Evolutionary conservation across 1,140 invertebrate species (phyloP), one percentile per base, ranked within the genome.

Genomic region (Laodelphax striatellus): DNA sequence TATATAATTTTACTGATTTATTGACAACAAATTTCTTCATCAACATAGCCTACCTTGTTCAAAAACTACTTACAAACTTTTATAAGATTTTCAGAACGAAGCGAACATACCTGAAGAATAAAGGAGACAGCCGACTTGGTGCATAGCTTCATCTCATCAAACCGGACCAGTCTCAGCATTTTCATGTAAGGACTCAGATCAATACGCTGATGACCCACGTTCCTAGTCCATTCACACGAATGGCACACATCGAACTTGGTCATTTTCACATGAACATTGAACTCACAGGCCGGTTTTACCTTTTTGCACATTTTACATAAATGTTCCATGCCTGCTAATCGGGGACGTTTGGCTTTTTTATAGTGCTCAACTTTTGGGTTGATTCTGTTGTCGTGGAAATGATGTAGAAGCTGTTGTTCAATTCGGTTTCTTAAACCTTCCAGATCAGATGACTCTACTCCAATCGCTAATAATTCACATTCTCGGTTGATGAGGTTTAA

Each of bases 401-500:
- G 64, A 42, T 65, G 44, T 11, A 60, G 54, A 17, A 65, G 65
- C 6, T 65, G 28, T 16, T 64, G 62, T 34, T 67, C 62, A n/a
- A 83, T 80, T 62, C 84, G 73, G 56, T 77, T 77, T 60, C 81
- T 74, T 24, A 86, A 69, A 65, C 77, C 73, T 60, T 77, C 75
- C 1, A 86, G 65, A 44, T 79, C 70, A 54, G 70, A 68, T 5
- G 67, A 65, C 5, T 73, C 70, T 17, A 80, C 75, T 43, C 76
- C 76, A 55, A 77, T 71, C 0, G 75, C 71, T 9, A 81, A 67
- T 13, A 85, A 71, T 57, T 78, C 72, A 53, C 80, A 77, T 66
- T 84, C 83, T 67, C 82, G 75, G 55, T 85, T 79, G 14, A 86
- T 68, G 4, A 85, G 71, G 17, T 69, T 68, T 17, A 77, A 72